Evolutionary conservation across 2,888 invertebrate species (phyloP).

Genomic region (Eupithecia dodoneata): DNA sequence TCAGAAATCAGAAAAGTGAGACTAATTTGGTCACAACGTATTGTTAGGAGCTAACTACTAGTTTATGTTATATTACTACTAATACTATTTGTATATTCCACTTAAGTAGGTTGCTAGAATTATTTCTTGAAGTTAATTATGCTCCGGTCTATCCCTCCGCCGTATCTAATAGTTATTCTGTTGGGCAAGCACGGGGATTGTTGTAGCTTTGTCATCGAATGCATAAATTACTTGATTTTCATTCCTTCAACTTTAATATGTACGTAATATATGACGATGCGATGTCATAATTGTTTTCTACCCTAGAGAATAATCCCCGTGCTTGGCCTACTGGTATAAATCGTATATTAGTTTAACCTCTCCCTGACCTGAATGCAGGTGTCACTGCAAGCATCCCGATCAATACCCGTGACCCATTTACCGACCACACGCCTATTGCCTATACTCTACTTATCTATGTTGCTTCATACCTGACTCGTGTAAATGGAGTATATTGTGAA

Average conservation of each 20-base stretch:
- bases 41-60: too few relatives aligned
- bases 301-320: too few relatives aligned
- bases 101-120: not conserved
- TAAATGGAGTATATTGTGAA: not conserved
- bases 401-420: slow-evolving; percentile 55
- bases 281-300: too few relatives aligned
- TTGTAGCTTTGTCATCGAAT: too few relatives aligned
- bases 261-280: too few relatives aligned
- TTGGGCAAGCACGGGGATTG: not conserved
- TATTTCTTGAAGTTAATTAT: not conserved
- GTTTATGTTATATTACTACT: too few relatives aligned
- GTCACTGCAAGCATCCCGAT: slow-evolving; percentile 38
- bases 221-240: too few relatives aligned
- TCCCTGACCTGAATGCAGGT: slow-evolving; percentile 29
- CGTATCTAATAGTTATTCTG: not conserved
- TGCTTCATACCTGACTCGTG: slow-evolving; percentile 2
- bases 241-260: too few relatives aligned
- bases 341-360: not conserved
- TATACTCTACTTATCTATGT: slow-evolving; percentile 3
- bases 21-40: too few relatives aligned
- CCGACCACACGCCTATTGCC: slow-evolving; percentile 43
- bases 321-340: too few relatives aligned
- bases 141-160: not conserved
- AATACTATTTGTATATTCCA: too few relatives aligned
- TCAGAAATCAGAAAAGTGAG: too few relatives aligned